A percentile compares a stretch with the other conserved stretches of the same genome.
These are phyloP conservation scores for Protobothrops mucrosquamatus DNA, from an alignment of 2,113 vertebrate species.

Conservation along the genomic window DNA sequence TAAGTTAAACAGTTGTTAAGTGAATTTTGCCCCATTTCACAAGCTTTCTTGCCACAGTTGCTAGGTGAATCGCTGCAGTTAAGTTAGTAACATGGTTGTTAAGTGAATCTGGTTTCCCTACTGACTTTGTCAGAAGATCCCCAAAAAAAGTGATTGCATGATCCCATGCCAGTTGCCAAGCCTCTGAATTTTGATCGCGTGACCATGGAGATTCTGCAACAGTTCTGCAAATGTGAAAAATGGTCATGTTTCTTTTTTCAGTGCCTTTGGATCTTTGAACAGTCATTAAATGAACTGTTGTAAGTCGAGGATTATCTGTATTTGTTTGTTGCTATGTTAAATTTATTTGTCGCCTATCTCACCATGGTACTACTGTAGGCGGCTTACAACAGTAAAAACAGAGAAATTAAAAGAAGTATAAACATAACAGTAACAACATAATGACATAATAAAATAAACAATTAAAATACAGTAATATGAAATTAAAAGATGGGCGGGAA, in stretches of 20 bases:
- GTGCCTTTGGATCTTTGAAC: not conserved
- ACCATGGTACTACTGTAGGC: not conserved
- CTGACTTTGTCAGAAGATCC: not conserved
- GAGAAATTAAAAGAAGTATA: not conserved
- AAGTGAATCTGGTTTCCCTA: not conserved
- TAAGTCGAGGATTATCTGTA: not conserved
- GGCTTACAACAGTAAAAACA: not conserved
- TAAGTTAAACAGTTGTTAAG: not conserved
- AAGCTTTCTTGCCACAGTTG: not conserved
- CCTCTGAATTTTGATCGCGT: not conserved
- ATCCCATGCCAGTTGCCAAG: not conserved
- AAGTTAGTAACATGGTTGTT: not conserved
- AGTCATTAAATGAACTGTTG: not conserved
- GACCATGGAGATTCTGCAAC: not conserved
- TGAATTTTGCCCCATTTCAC: not conserved
- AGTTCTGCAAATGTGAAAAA: not conserved
- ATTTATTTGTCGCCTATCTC: not conserved
- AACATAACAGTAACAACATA: not conserved
- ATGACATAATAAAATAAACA: not conserved
- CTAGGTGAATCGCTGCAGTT: not conserved
- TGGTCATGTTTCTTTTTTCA: not conserved
- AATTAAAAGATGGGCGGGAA: not conserved
- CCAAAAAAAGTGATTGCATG: not conserved
- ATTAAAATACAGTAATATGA: not conserved
- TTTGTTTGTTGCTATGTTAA: not conserved